Evolutionary conservation across 1,140 invertebrate species (phyloP), one percentile per base, ranked within the genome.

Genomic region (Formica exsecta): DNA sequence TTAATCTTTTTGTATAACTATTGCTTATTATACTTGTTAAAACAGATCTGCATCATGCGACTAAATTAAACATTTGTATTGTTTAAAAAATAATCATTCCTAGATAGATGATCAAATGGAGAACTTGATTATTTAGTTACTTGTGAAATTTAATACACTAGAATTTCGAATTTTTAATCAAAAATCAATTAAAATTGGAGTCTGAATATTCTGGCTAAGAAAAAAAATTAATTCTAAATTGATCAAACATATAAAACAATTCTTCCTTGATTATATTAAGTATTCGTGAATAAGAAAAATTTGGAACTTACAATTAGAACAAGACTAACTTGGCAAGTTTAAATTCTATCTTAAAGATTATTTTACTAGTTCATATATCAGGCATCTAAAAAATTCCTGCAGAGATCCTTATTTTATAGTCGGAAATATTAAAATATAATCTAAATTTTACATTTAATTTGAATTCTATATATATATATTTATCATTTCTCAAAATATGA

Each of bases 361-460:
- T 66, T 19, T 29, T 32, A 44, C 57, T 13, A 44, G 16, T 22
- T 77, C 22, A 7, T 25, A 75, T 75, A 59, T 44, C 44, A 76
- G 13, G 4, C 9, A 36, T 59, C 3, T 19, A 5, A 59, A 57
- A 19, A 13, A 19, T 57, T 25, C n/a, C 38, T 41, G 73, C 16
- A 51, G 44, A 59, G 4, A 76, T 32, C 32, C 22, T 75, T 65
- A 19, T 65, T 32, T 36, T 77, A 22, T 3, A 41, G 11, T 32
- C 65, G 44, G 29, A 48, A 77, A 77, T 65, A 9, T 77, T 44
- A 19, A 62, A 13, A 41, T 32, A 22, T 38, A 44, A 77, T 32
- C 25, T 41, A 29, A 77, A 77, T 59, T 76, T 75, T 19, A 75
- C 22, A 61, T 57, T 74, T 6, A 36, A 22, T 59, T 74, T 74